Evolutionary conservation across 2,113 vertebrate genomes (phyloP).

Genomic region (Struthidea cinerea): DNA sequence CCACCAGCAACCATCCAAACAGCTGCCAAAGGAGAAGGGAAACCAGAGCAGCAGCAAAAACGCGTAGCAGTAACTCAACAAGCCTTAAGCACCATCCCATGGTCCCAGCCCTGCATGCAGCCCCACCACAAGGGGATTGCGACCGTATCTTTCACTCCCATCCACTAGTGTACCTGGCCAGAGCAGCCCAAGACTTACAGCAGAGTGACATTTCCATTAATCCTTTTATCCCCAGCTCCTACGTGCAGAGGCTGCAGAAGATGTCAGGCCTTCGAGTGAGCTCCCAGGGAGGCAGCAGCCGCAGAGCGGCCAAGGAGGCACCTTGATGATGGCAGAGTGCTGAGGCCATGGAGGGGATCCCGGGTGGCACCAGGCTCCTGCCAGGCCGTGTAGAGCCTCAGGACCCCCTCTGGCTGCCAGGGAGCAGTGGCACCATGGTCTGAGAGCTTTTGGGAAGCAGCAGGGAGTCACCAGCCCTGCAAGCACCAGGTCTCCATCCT

Average conservation of each 20-base stretch:
- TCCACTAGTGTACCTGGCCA: neutral
- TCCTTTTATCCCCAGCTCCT: neutral
- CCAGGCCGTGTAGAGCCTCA: neutral
- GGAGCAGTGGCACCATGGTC: rapidly evolving
- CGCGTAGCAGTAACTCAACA: rapidly evolving
- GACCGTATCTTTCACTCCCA: neutral
- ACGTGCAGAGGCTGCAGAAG: neutral
- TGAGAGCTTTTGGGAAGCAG: neutral
- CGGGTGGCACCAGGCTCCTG: neutral
- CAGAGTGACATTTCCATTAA: constrained; percentile 3
- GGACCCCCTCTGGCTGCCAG: neutral
- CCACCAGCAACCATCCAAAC: neutral
- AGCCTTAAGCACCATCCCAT: neutral
- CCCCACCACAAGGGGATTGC: rapidly evolving
- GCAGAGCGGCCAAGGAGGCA: neutral
- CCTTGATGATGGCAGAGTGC: neutral
- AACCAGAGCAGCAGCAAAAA: rapidly evolving
- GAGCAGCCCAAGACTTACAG: neutral
- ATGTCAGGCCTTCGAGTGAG: neutral
- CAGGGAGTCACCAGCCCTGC: neutral
- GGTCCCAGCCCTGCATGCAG: neutral
- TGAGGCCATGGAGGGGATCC: neutral
- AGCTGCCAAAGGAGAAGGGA: neutral
- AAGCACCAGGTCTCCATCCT: neutral
- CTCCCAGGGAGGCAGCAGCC: neutral